These are phyloP conservation scores for Butorides virescens DNA, from an alignment of 2,113 vertebrate genomes.

Conservation along the genomic window DNA sequence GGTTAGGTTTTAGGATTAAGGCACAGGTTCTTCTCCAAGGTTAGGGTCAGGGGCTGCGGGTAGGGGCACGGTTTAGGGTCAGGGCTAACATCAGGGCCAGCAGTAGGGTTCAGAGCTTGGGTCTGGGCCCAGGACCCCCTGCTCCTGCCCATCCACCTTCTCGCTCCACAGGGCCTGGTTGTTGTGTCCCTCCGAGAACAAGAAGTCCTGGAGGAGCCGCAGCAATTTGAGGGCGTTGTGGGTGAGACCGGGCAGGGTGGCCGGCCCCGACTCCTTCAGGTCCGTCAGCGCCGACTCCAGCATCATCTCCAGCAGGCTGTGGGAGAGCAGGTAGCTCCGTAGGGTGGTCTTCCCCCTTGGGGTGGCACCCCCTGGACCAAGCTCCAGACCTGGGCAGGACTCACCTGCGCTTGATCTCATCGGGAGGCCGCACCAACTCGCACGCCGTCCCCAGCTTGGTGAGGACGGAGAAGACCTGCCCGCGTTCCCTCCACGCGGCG, in stretches of 20 bases:
- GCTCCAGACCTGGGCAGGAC: rapidly evolving
- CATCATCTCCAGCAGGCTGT: conserved; percentile 97
- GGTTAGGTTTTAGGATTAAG: neutral
- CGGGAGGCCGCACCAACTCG: conserved; percentile 87
- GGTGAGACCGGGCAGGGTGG: conserved; percentile 73
- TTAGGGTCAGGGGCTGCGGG: neutral
- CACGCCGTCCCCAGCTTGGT: conserved; percentile 93
- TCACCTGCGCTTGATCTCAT: conserved; percentile 95
- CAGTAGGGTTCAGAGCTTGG: neutral
- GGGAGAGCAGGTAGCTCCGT: rapidly evolving
- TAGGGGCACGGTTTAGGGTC: neutral
- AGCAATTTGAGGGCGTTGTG: conserved; percentile 89
- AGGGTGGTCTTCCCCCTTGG: neutral
- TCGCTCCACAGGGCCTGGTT: conserved; percentile 94
- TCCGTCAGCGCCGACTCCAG: conserved; percentile 92
- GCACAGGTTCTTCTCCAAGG: neutral
- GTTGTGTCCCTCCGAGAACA: conserved; percentile 90
- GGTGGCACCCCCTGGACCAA: rapidly evolving
- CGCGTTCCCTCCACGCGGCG: conserved; percentile 86
- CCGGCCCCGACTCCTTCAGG: conserved; percentile 78
- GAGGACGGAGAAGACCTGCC: conserved; percentile 96
- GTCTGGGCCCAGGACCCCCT: neutral
- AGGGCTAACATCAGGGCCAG: neutral
- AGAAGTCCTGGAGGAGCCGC: conserved; percentile 94
- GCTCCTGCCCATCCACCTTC: conserved; percentile 76